These are phyloP conservation scores for Ceratosolen fusciceps DNA, from an alignment of 1,140 invertebrate genomes.

Conservation along the genomic window DNA sequence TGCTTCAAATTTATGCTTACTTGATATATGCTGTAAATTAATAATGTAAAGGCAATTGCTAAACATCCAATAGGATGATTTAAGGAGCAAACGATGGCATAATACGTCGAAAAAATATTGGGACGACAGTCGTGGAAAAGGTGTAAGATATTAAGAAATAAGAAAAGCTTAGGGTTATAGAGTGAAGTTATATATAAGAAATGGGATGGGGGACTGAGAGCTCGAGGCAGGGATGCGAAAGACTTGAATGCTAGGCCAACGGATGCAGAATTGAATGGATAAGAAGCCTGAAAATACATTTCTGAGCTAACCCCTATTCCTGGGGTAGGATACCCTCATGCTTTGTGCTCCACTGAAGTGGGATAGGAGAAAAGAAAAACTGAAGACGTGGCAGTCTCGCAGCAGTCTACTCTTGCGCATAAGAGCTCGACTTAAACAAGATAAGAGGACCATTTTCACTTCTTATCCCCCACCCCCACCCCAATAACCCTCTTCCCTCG, in stretches of 20 bases:
- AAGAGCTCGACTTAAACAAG: neutral
- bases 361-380: neutral
- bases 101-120: too few species aligned
- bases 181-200: too few species aligned
- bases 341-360: neutral
- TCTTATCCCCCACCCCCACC: neutral
- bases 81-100: too few species aligned
- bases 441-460: conserved; percentile 32
- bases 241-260: neutral
- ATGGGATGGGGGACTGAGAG: neutral
- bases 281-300: conserved; percentile 34
- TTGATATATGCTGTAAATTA: too few species aligned
- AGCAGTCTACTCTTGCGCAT: neutral
- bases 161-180: too few species aligned
- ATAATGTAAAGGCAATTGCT: too few species aligned
- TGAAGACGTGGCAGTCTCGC: neutral
- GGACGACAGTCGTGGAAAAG: too few species aligned
- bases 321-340: neutral
- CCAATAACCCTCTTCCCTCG: too few species aligned
- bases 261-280: conserved; percentile 27
- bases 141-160: too few species aligned
- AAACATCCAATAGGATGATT: too few species aligned
- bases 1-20: too few species aligned
- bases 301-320: neutral
- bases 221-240: neutral